phyloP scores from a whole-genome alignment of 2,888 invertebrate species.

The Gonocerus acuteangulatus region DNA sequence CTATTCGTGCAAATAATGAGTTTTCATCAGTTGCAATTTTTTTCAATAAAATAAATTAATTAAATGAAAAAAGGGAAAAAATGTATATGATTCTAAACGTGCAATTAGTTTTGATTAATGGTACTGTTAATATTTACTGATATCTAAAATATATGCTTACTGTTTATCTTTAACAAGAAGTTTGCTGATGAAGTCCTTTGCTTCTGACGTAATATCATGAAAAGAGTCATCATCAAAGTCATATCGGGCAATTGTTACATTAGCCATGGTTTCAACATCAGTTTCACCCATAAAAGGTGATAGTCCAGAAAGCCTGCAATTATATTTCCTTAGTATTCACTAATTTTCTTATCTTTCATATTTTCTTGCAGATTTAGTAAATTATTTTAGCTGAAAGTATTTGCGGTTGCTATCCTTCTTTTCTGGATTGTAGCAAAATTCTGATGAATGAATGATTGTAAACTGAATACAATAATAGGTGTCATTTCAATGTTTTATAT shows the following conservation, averaged over 20 bases:
- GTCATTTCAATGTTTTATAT: background rate
- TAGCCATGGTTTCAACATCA: constrained; percentile 97
- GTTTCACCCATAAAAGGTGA: constrained; percentile 98
- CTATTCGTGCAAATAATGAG: no score
- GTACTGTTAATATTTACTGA: no score
- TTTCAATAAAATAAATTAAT: no score
- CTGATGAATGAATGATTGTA: background rate
- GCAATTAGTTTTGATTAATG: no score
- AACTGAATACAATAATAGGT: background rate
- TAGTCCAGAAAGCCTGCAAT: constrained; percentile 75
- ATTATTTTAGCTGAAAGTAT: no score
- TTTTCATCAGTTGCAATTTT: no score
- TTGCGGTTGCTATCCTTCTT: no score
- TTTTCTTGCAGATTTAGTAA: no score
- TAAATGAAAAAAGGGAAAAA: no score
- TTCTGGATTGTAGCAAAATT: background rate
- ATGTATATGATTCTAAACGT: no score
- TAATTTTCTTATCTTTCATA: no score
- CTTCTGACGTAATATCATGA: constrained; percentile 85
- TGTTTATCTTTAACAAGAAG: constrained; percentile 84
- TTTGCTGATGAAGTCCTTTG: constrained; percentile 90
- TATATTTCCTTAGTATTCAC: no score
- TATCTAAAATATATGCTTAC: constrained; percentile 52
- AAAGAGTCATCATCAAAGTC: constrained; percentile 97
- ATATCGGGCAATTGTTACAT: constrained; percentile 92